Percentiles rank a stretch among this genome's conserved stretches.
These are phyloP conservation scores for Enhydra lutris DNA, from an alignment of 2,113 vertebrate genomes.

Conservation along the genomic window DNA sequence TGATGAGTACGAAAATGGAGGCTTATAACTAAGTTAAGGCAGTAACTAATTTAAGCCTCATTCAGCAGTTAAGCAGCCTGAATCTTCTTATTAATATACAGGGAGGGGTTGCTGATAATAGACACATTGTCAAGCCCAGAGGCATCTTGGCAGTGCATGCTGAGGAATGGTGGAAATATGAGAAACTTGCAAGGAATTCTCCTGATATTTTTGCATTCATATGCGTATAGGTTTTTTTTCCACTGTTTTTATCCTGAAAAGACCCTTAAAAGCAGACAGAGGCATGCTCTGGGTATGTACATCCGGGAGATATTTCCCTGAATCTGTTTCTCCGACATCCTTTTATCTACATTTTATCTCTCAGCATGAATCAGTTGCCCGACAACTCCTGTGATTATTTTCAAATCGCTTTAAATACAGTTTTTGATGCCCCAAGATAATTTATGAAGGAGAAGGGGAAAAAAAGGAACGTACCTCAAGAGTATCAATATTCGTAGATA, in stretches of 20 bases:
- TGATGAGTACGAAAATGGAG: background rate
- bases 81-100: conserved; percentile 34
- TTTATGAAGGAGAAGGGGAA: background rate
- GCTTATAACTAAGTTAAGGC: background rate
- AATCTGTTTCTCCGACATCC: background rate
- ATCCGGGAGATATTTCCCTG: background rate
- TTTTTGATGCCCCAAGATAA: background rate
- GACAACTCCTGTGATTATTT: conserved; percentile 8
- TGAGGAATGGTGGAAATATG: background rate
- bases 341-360: conserved; percentile 9
- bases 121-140: conserved; percentile 15
- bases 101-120: conserved; percentile 44
- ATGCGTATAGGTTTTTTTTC: background rate
- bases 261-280: background rate
- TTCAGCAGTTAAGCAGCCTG: background rate
- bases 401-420: conserved; percentile 3
- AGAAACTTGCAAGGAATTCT: background rate
- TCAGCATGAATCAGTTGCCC: background rate
- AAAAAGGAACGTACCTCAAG: background rate
- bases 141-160: background rate
- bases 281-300: background rate
- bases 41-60: background rate
- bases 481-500: background rate
- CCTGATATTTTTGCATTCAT: background rate
- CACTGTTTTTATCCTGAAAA: conserved; percentile 2